Evolutionary conservation across 2,888 invertebrate genomes (phyloP).

Genomic region (Seladonia tumulorum): DNA sequence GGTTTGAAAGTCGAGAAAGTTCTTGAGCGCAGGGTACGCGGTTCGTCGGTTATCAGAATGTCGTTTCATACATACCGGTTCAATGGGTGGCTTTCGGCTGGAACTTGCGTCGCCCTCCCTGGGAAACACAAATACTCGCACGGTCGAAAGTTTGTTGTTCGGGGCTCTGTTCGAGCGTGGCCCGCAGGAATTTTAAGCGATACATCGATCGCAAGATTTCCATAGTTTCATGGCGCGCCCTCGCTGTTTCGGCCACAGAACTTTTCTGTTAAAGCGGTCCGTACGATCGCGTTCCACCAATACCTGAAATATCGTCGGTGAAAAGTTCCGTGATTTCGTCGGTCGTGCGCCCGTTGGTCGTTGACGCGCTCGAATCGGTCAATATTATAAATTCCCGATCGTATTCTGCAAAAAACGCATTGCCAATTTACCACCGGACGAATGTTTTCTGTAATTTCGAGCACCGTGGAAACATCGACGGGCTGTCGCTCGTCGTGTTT

Average conservation of each 20-base stretch:
- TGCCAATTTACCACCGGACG: background rate
- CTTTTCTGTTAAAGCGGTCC: background rate
- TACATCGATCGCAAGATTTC: conserved; percentile 7
- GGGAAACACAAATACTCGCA: conserved; percentile 12
- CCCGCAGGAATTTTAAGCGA: conserved; percentile 4
- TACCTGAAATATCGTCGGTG: background rate
- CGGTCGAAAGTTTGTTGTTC: conserved; percentile 4
- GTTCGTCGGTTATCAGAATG: conserved; percentile 14
- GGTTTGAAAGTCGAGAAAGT: conserved; percentile 10
- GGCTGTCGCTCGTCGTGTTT: background rate
- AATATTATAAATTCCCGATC: background rate
- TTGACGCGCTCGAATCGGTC: background rate
- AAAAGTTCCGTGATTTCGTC: background rate
- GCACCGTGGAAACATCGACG: background rate
- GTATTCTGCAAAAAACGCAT: background rate
- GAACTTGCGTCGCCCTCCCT: conserved; percentile 10
- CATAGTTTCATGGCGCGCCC: background rate
- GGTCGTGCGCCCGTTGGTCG: background rate
- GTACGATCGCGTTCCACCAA: background rate
- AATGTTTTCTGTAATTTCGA: background rate
- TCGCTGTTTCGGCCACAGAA: background rate
- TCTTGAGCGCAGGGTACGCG: background rate
- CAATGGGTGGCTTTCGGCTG: background rate
- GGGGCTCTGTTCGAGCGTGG: background rate
- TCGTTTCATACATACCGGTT: conserved; percentile 18